A percentile compares a stretch with the other conserved stretches of the same genome.
These are phyloP conservation scores for Pollenia griseotomentosa DNA, from an alignment of 2,888 invertebrate genomes.

Conservation along the genomic window DNA sequence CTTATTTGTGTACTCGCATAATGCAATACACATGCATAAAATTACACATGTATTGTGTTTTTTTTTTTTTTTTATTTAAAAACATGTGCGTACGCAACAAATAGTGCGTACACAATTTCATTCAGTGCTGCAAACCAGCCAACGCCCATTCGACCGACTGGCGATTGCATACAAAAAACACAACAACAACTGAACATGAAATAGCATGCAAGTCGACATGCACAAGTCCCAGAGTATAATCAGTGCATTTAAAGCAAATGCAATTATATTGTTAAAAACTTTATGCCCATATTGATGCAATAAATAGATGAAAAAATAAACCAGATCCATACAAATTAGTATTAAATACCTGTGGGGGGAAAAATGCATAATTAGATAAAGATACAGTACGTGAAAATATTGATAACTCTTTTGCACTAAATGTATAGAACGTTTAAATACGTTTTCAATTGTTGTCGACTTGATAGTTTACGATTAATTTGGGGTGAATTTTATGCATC, in stretches of 20 bases:
- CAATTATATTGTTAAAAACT: constrained; percentile 29
- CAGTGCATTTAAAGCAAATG: constrained; percentile 38
- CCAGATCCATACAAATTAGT: background rate
- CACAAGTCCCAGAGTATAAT: constrained; percentile 8
- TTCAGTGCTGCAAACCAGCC: constrained; percentile 60
- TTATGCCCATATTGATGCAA: background rate
- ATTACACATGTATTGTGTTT: background rate
- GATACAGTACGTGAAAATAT: background rate
- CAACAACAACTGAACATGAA: constrained; percentile 4
- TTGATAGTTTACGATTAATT: background rate
- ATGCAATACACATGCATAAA: background rate
- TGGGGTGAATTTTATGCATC: no score
- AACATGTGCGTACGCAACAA: constrained; percentile 69
- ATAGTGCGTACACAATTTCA: constrained; percentile 70
- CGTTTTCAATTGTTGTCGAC: background rate
- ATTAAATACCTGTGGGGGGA: background rate
- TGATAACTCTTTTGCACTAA: background rate
- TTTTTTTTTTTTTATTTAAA: constrained; percentile 4
- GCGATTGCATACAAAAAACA: constrained; percentile 51
- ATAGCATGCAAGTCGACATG: constrained; percentile 14
- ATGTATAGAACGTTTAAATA: background rate
- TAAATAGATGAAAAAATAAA: background rate
- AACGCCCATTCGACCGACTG: constrained; percentile 68
- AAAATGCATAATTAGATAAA: background rate
- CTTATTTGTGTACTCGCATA: constrained; percentile 14